These are phyloP conservation scores for Metaphire vulgaris DNA, from an alignment of 1,140 invertebrate species.

Conservation along the genomic window DNA sequence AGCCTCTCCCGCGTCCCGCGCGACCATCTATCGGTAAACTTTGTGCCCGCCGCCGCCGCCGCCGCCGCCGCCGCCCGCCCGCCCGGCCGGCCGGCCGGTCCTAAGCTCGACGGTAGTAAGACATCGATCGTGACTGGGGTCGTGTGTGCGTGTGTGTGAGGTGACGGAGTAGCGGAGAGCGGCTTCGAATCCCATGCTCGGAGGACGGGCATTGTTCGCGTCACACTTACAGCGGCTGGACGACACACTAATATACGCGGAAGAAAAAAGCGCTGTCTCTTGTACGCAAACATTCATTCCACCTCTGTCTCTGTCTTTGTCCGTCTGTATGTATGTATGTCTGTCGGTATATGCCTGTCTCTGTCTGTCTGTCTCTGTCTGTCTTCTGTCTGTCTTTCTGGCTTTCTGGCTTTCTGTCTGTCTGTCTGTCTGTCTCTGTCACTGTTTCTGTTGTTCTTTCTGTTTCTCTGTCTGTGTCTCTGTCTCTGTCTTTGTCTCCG, in stretches of 20 bases:
- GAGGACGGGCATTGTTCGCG: too few species aligned
- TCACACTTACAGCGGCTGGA: too few species aligned
- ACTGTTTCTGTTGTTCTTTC: background rate
- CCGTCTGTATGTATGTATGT: background rate
- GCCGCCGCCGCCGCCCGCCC: too few species aligned
- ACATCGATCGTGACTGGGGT: background rate
- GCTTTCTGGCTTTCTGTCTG: background rate
- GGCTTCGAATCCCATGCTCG: too few species aligned
- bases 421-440: background rate
- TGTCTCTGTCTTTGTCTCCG: background rate
- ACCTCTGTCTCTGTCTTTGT: background rate
- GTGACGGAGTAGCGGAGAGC: too few species aligned
- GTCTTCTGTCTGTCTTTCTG: background rate
- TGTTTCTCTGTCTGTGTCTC: background rate
- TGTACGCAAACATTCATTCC: background rate
- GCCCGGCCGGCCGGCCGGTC: background rate
- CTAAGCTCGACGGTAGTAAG: background rate
- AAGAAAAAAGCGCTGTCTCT: too few species aligned
- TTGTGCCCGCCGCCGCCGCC: background rate
- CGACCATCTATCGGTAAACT: background rate
- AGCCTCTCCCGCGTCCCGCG: too few species aligned
- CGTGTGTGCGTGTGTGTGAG: background rate
- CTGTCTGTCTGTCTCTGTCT: background rate
- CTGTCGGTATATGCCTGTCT: background rate
- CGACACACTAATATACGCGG: too few species aligned